Conservation (phyloP, 2,888 invertebrate genomes). For the Bellardia bayeri region DNA sequence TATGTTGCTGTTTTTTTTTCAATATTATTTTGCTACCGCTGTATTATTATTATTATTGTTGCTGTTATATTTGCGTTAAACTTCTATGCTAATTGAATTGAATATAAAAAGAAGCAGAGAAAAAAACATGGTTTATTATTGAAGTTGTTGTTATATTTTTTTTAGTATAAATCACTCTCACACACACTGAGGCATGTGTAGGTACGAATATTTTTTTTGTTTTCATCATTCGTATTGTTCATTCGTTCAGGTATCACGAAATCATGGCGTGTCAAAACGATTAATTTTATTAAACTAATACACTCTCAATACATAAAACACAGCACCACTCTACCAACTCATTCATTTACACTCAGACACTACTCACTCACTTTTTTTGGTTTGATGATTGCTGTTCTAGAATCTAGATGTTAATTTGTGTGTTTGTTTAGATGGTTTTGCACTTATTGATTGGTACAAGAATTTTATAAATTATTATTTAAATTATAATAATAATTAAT, state of each 20-base stretch:
- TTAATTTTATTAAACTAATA: constrained; percentile 63
- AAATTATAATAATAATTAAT: not conserved
- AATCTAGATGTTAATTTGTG: not conserved
- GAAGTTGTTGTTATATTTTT: constrained; percentile 14
- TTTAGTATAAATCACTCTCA: constrained; percentile 21
- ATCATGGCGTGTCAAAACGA: constrained; percentile 70
- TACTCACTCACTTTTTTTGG: not conserved
- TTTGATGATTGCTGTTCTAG: not conserved
- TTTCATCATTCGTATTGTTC: constrained; percentile 24
- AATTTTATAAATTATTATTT: not conserved
- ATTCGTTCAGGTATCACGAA: constrained; percentile 68
- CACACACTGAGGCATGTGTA: not conserved
- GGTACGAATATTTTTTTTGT: not conserved
- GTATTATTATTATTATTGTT: constrained; percentile 19
- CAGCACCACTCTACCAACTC: not conserved
- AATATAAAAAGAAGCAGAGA: constrained; percentile 24
- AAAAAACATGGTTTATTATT: constrained; percentile 38
- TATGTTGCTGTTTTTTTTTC: not conserved
- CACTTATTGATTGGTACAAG: not conserved
- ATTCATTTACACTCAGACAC: constrained; percentile 7
- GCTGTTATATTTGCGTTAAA: constrained; percentile 23
- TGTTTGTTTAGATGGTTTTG: not conserved
- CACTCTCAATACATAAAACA: not conserved
- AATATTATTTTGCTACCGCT: constrained; percentile 16
- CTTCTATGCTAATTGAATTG: constrained; percentile 58